Evolutionary conservation across 2,113 vertebrate species (phyloP), one percentile per base, ranked within the genome.

Genomic region (Aramus guarauna): DNA sequence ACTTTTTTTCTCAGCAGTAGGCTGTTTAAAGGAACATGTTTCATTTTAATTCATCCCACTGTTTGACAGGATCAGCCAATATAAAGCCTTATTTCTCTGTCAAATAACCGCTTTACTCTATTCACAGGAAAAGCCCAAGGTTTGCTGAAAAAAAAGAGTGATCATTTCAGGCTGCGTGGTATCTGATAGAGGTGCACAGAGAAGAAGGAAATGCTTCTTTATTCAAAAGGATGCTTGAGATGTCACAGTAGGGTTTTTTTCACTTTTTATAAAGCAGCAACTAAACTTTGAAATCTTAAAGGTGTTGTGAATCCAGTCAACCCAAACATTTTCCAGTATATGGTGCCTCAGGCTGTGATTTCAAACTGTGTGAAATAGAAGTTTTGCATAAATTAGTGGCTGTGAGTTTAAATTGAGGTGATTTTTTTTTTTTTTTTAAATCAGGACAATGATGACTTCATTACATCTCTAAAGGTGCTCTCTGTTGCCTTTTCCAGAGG

Each of bases 151-250:
- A 48, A 34, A 3, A 15, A 17, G 6, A 22, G 5, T 30, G 22
- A 12, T 32, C 23, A 22, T 37, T 32, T 48, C 0, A 1, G 30
- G 30, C 36, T 68, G 45, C 2, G 0, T 16, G 37, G 17, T 27
- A 17, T 6, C 21, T 50, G 29, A 22, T 3, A 27, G 63, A 47
- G 66, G 24, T 23, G 16, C 8, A 4, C 55, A 59, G 41, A 30
- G n/a, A 56, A 56, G 19, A 55, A 30, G 36, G 27, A 66, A 62
- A 41, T 23, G 2, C 17, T 79, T 62, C 19, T 17, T 26, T 3
- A 0, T 52, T 64, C 9, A 2, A 27, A 69, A 80, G 3, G 12
- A 27, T 62, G 59, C 36, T 84, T 37, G n/a, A 89, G 69, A 62
- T 74, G 22, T 56, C 63, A 26, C 22, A 48, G 58, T 9, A 64